A percentile compares a stretch with the other conserved stretches of the same genome.
Evolutionary conservation across 1,140 invertebrate genomes (phyloP).

Genomic region (Drosophila parvula): DNA sequence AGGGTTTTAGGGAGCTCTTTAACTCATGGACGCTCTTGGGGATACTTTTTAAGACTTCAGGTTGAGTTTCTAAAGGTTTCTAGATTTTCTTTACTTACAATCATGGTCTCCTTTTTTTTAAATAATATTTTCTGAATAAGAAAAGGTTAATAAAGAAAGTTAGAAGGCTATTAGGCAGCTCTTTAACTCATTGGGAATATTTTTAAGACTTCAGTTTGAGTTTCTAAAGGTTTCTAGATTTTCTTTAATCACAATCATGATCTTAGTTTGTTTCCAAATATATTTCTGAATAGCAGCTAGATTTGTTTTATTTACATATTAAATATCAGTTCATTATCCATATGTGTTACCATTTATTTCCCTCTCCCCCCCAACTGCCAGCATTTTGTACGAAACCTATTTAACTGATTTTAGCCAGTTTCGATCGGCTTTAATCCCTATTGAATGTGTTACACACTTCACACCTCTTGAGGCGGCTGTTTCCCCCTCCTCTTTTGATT

Average conservation of each 20-base stretch:
- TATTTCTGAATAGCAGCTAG: too few species aligned
- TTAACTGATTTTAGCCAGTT: constrained; percentile 33
- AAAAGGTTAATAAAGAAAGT: neutral
- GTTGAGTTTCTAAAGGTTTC: neutral
- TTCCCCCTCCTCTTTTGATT: constrained; percentile 53
- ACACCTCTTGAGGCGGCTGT: constrained; percentile 61
- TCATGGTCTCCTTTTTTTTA: too few species aligned
- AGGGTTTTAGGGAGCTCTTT: too few species aligned
- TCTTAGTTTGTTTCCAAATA: too few species aligned
- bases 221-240: neutral
- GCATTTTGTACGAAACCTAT: neutral
- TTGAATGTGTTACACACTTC: constrained; percentile 62
- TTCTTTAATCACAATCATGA: too few species aligned
- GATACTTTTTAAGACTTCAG: neutral
- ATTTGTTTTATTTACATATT: too few species aligned
- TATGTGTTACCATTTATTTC: neutral
- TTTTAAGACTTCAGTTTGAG: neutral
- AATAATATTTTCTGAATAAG: neutral
- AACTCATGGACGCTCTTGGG: neutral
- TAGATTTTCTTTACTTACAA: neutral
- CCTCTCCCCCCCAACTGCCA: too few species aligned
- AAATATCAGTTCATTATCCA: too few species aligned
- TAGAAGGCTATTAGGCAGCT: too few species aligned
- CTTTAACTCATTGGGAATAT: neutral
- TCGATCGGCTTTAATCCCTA: constrained; percentile 46